Evolutionary conservation across 2,113 vertebrate species (phyloP), one percentile per base, ranked within the genome.

Genomic region (Solenodon paradoxus): DNA sequence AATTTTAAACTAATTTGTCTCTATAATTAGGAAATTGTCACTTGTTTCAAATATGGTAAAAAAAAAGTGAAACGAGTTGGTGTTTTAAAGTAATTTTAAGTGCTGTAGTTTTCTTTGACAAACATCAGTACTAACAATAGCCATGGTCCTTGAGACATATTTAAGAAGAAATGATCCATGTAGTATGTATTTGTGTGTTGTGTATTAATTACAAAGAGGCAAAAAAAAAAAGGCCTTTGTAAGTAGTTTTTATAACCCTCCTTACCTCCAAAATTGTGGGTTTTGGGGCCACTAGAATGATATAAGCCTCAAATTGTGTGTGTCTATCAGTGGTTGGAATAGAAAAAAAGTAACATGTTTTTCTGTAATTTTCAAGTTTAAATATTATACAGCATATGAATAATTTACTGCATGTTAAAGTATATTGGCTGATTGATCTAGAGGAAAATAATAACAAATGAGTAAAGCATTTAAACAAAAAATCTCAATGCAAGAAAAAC

Each of bases 1-100:
- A 81, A 85, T 97, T 95, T 93, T 92, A 88, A 96, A 66, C 47
- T 26, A 88, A 78, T 49, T 90, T 84, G 10, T 86, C 32, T 71
- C 42, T 94, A 26, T 88, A 95, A 84, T 93, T 96, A 79, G 69
- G 51, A 79, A 74, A 64, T 75, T 90, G 42, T 92, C 32, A 88
- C 19, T 77, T 72, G 49, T 74, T 92, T 85, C 26, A 87, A 97
- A 74, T 66, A n/a, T 68, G 7, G 45, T 88, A 45, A 63, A 71
- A 92, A 90, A 55, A 9, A 82, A 80, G 8, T 78, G 35, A 95
- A 90, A 69, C 17, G 42, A 59, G 3, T 51, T 77, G 40, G n/a
- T 84, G 9, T 96, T 90, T 78, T 68, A 85, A 6, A 66, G 7
- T 42, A 78, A 79, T 78, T 82, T 8, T 71, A 42, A 83, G 19